Evolutionary conservation across 2,888 invertebrate genomes (phyloP).

Genomic region (Brenthis ino): DNA sequence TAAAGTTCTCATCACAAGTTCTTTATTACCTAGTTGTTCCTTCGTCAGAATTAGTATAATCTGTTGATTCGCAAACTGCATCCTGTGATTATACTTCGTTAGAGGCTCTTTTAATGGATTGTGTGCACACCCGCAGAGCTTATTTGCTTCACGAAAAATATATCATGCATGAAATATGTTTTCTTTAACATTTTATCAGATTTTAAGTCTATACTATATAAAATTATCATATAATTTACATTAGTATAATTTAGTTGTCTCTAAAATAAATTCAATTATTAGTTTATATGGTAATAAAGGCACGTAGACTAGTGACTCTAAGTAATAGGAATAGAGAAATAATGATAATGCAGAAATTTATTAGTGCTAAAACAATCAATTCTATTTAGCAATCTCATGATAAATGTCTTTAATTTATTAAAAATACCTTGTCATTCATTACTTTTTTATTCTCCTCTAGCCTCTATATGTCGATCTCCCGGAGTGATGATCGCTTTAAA

Average conservation of each 20-base stretch:
- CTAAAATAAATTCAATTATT: no score
- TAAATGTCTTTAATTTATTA: no score
- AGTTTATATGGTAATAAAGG: no score
- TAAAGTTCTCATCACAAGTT: constrained; percentile 29
- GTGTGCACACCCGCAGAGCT: constrained; percentile 18
- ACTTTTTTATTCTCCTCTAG: constrained; percentile 5
- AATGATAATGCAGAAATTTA: no score
- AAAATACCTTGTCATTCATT: constrained; percentile 42
- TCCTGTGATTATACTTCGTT: constrained; percentile 51
- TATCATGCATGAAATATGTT: not conserved
- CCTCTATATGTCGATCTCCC: not conserved
- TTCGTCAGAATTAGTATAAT: constrained; percentile 45
- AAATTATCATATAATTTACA: no score
- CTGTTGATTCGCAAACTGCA: constrained; percentile 45
- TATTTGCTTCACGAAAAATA: constrained; percentile 10
- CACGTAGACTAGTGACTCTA: no score
- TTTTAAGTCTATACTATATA: no score
- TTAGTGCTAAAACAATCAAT: no score
- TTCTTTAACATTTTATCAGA: no score
- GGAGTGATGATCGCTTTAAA: constrained; percentile 9
- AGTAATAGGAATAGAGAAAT: no score
- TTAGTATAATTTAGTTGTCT: no score
- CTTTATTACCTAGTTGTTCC: constrained; percentile 34
- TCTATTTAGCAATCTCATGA: no score
- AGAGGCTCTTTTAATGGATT: constrained; percentile 41